Evolutionary conservation across 2,888 invertebrate species (phyloP).

Genomic region (Pasiphila rectangulata): DNA sequence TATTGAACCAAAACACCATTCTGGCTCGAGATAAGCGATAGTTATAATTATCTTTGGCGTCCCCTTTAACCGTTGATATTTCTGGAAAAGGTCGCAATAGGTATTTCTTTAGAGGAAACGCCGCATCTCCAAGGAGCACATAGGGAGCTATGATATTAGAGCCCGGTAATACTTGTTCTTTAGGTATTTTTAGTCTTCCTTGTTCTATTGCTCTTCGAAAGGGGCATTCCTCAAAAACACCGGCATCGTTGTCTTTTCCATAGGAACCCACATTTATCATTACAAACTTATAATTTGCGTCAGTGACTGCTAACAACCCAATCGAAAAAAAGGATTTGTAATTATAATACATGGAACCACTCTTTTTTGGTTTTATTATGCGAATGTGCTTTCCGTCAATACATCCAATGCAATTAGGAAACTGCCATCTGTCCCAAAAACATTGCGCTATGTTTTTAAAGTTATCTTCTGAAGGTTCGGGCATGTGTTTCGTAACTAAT

Average conservation of each 20-base stretch:
- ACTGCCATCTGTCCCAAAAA: constrained; percentile 25
- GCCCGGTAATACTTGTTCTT: no score
- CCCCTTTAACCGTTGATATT: no score
- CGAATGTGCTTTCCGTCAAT: constrained; percentile 31
- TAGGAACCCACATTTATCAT: constrained; percentile 30
- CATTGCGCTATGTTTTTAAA: constrained; percentile 28
- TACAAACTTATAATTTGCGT: constrained; percentile 28
- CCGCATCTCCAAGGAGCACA: no score
- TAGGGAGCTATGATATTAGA: no score
- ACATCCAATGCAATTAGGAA: constrained; percentile 28
- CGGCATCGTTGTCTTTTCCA: constrained; percentile 31
- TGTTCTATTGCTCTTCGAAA: constrained; percentile 30
- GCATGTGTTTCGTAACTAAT: constrained; percentile 27
- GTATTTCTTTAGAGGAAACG: no score
- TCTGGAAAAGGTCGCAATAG: no score
- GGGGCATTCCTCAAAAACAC: constrained; percentile 28
- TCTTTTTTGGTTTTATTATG: constrained; percentile 18
- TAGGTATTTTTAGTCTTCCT: no score
- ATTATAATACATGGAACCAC: constrained; percentile 14
- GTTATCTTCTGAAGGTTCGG: constrained; percentile 22
- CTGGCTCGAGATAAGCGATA: no score
- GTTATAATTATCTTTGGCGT: no score
- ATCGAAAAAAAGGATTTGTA: constrained; percentile 25
- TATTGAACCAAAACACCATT: constrained; percentile 33
- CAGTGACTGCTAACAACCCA: constrained; percentile 24